phyloP scores from a whole-genome alignment of 2,113 vertebrate genomes.

The Sinocyclocheilus grahami region DNA sequence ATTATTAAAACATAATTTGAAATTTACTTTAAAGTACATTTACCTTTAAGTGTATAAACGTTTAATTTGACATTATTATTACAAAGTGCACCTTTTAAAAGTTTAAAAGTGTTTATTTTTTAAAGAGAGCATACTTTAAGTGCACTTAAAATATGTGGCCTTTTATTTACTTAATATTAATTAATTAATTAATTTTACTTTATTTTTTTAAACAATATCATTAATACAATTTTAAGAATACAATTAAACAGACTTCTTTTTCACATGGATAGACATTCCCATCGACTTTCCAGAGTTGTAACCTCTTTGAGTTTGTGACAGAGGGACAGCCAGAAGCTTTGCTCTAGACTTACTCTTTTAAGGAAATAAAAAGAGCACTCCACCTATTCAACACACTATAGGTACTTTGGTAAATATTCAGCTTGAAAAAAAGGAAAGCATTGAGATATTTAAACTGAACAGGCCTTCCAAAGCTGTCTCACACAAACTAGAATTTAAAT shows the following conservation, averaged over 20 bases:
- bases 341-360: background rate
- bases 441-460: background rate
- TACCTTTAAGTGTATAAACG: too few relatives aligned
- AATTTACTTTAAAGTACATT: too few relatives aligned
- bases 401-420: constrained; percentile 23
- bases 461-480: background rate
- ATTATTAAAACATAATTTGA: too few relatives aligned
- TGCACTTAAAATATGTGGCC: too few relatives aligned
- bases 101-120: too few relatives aligned
- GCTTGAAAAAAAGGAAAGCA: background rate
- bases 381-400: constrained; percentile 18
- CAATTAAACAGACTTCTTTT: background rate
- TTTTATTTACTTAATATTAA: too few relatives aligned
- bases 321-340: background rate
- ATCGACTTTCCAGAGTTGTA: constrained; percentile 17
- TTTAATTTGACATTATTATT: too few relatives aligned
- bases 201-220: too few relatives aligned
- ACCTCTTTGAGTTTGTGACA: background rate
- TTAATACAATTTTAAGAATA: too few relatives aligned
- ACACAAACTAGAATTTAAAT: background rate
- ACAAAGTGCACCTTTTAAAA: too few relatives aligned
- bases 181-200: too few relatives aligned
- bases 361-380: constrained; percentile 4
- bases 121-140: too few relatives aligned
- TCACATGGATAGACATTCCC: background rate